Base-by-base conservation (phyloP, 1,140 invertebrate genomes). In the Alviniconcha marisindica region DNA sequence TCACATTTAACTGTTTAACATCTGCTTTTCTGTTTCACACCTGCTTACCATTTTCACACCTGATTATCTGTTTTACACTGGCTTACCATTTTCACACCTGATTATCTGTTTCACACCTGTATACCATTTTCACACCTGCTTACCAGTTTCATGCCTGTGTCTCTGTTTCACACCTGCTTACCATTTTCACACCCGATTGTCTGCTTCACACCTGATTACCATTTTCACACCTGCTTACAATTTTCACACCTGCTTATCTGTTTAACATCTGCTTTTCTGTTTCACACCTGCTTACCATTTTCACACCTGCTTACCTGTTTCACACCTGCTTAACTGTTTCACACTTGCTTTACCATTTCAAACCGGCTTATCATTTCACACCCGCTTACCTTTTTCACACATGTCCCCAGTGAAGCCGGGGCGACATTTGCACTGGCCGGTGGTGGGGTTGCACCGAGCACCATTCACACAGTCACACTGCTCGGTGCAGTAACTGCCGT, bases 361-460 rank as follows among this genome's bases (percentile, higher is more conserved):
- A 81, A 63, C 84, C 86, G 85, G 83, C 24, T 56, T 21, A 14
- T 28, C 18, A 36, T 7, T 63, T n/a, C 21, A 31, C 18, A 74
- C 14, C 4, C 7, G 2, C 36, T 48, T 84, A 93, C 91, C 79
- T 88, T 88, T 77, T 81, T 91, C 85, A 84, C 92, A 93, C 21
- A 73, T 82, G 54, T 90, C 85, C 7, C 94, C 94, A 42, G 88
- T 91, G 42, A 89, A 91, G 24, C 94, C 94, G 33, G 89, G 86
- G 10, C 84, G 90, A 90, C 94, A 94, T 81, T 90, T 86, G 74
- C 91, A 89, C 79, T 86, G 89, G 69, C 97, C 97, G 18, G 96
- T 97, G 4, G 96, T 94, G 87, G 96, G 96, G 92, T 97, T 95
- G 92, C 97, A 98, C 40, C 69, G 90, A 56, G 89, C 91, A 14